These are phyloP conservation scores for Chaetura pelagica DNA, from an alignment of 2,113 vertebrate genomes.

Conservation along the genomic window DNA sequence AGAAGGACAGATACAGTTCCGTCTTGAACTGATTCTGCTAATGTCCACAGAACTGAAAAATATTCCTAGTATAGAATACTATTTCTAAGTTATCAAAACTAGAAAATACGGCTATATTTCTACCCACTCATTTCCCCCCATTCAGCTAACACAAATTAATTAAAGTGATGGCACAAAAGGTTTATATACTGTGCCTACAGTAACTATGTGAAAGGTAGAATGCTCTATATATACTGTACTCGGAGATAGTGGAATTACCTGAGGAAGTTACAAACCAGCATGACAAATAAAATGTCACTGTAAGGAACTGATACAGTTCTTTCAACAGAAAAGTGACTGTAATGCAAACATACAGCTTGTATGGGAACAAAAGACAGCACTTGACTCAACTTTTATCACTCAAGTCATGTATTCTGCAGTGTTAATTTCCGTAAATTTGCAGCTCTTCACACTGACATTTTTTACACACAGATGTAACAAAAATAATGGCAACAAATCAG, in stretches of 20 bases:
- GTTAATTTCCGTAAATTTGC: background rate
- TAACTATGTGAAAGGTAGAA: background rate
- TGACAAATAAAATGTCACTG: background rate
- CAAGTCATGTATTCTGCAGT: background rate
- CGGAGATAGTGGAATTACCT: background rate
- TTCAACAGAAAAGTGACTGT: background rate
- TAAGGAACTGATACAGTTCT: background rate
- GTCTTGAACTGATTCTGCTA: constrained; percentile 28
- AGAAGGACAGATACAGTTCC: constrained; percentile 49
- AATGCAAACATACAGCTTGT: background rate
- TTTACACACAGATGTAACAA: background rate
- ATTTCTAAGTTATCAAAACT: background rate
- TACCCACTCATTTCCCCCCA: background rate
- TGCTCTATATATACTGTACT: background rate
- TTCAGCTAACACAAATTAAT: background rate
- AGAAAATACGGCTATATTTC: background rate
- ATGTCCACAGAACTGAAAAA: constrained; percentile 1
- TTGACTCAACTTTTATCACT: background rate
- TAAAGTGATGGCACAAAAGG: background rate
- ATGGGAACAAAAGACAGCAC: background rate
- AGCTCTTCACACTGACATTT: background rate
- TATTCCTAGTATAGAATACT: background rate
- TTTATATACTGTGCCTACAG: background rate
- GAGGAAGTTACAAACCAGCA: background rate
- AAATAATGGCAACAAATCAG: background rate